Evolutionary conservation across 2,797 vertebrate species (phyloP).

Genomic region (Kryptolebias ocellatus): DNA sequence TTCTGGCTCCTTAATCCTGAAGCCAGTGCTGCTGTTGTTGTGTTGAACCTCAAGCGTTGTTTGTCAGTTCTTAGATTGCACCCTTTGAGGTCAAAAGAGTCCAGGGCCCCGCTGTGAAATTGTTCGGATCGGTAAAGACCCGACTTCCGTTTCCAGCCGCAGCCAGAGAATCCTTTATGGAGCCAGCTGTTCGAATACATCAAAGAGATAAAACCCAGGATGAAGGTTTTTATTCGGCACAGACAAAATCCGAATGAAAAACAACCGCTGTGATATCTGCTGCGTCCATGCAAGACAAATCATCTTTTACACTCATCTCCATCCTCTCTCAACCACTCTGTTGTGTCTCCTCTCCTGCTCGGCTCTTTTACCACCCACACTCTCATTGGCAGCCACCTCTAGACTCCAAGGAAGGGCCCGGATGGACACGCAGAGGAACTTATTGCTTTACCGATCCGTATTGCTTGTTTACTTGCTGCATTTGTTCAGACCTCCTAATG

Average conservation of each 20-base stretch:
- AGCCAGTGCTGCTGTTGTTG: conserved; percentile 15
- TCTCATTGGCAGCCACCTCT: conserved; percentile 29
- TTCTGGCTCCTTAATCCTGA: conserved; percentile 40
- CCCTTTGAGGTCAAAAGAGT: conserved; percentile 4
- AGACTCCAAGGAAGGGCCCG: conserved; percentile 24
- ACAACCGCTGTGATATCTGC: conserved; percentile 34
- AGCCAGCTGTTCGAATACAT: conserved; percentile 31
- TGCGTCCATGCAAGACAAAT: conserved; percentile 25
- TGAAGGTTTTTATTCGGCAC: conserved; percentile 35
- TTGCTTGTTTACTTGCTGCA: conserved; percentile 75
- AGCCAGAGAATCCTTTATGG: conserved; percentile 19
- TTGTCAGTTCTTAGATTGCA: conserved; percentile 16
- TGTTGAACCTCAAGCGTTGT: conserved; percentile 20
- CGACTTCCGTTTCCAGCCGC: conserved; percentile 7
- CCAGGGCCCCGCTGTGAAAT: conserved; percentile 20
- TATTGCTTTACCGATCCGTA: conserved; percentile 79
- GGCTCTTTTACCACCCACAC: conserved; percentile 13
- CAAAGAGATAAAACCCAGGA: conserved; percentile 39
- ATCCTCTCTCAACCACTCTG: conserved; percentile 38
- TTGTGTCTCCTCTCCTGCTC: conserved; percentile 23
- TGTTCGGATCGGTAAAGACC: conserved; percentile 37
- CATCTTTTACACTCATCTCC: conserved; percentile 29
- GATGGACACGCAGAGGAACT: conserved; percentile 32
- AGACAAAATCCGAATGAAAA: conserved; percentile 46
- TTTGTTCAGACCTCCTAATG: conserved; percentile 58